phyloP scores from a whole-genome alignment of 2,113 vertebrate genomes.

The Cyanoderma ruficeps region DNA sequence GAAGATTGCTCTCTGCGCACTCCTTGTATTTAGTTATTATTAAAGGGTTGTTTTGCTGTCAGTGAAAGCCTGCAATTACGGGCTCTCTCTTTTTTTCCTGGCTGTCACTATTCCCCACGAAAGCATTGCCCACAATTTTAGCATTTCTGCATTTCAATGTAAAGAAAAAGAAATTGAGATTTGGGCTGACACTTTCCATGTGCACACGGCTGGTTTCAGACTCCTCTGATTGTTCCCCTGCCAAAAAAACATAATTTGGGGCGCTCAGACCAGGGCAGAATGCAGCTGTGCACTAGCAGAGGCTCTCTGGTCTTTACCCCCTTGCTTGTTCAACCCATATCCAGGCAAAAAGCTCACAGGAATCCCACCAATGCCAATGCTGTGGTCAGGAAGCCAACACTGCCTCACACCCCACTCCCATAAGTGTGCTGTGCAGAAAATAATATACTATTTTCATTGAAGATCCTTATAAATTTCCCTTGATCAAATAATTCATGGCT shows the following conservation, averaged over 20 bases:
- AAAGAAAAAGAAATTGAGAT: background rate
- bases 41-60: constrained; percentile 67
- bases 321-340: fast-evolving
- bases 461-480: background rate
- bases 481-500: background rate
- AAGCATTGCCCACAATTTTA: constrained; percentile 30
- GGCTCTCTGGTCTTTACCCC: background rate
- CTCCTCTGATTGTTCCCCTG: background rate
- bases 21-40: constrained; percentile 58
- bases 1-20: background rate
- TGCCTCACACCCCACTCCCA: background rate
- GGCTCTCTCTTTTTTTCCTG: background rate
- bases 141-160: constrained; percentile 10
- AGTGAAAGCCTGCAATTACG: constrained; percentile 56
- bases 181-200: background rate
- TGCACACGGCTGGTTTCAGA: fast-evolving
- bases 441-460: background rate
- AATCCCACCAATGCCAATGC: fast-evolving
- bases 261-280: background rate
- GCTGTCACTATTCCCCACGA: constrained; percentile 25
- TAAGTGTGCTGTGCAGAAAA: background rate
- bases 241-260: background rate
- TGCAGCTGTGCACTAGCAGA: background rate
- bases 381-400: fast-evolving
- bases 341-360: background rate